phyloP scores from a whole-genome alignment of 2,888 invertebrate species.

The Acronicta psi region DNA sequence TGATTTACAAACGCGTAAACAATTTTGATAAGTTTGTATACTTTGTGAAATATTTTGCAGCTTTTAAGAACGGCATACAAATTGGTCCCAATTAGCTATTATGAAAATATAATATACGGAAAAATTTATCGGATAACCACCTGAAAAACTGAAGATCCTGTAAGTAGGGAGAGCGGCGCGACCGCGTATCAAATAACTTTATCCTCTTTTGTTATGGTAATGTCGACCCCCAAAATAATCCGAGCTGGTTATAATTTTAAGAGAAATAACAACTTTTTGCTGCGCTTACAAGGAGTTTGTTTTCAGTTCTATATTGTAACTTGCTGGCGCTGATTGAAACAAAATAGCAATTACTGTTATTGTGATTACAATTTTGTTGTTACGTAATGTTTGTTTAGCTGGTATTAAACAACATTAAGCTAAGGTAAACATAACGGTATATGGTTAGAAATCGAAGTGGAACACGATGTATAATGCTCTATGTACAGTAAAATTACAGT shows the following conservation, averaged over 20 bases:
- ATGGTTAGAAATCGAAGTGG: slow-evolving; percentile 28
- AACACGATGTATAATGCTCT: slow-evolving; percentile 11
- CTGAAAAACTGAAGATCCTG: slow-evolving; percentile 76
- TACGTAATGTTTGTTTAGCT: slow-evolving; percentile 26
- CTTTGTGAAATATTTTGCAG: slow-evolving; percentile 27
- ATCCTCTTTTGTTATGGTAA: slow-evolving; percentile 85
- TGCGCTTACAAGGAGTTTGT: slow-evolving; percentile 48
- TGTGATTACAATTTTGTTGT: slow-evolving; percentile 25
- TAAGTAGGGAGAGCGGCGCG: slow-evolving; percentile 58
- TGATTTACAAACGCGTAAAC: slow-evolving; percentile 40
- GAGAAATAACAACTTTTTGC: slow-evolving; percentile 69
- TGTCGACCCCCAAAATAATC: slow-evolving; percentile 78
- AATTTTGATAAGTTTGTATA: slow-evolving; percentile 35
- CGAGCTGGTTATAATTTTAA: slow-evolving; percentile 74
- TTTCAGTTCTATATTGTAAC: slow-evolving; percentile 31
- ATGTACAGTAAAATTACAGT: slow-evolving; percentile 10
- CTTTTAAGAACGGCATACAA: slow-evolving; percentile 58
- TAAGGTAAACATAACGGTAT: slow-evolving; percentile 18
- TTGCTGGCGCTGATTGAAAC: slow-evolving; percentile 41
- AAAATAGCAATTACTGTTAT: slow-evolving; percentile 38
- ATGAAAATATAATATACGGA: slow-evolving; percentile 63
- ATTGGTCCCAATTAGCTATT: slow-evolving; percentile 72
- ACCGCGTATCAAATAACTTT: slow-evolving; percentile 83
- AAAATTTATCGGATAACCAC: slow-evolving; percentile 69
- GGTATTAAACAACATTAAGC: slow-evolving; percentile 30